A percentile compares a stretch with the other conserved stretches of the same genome.
Conservation (phyloP, 2,888 invertebrate genomes). For the Noctua janthina region DNA sequence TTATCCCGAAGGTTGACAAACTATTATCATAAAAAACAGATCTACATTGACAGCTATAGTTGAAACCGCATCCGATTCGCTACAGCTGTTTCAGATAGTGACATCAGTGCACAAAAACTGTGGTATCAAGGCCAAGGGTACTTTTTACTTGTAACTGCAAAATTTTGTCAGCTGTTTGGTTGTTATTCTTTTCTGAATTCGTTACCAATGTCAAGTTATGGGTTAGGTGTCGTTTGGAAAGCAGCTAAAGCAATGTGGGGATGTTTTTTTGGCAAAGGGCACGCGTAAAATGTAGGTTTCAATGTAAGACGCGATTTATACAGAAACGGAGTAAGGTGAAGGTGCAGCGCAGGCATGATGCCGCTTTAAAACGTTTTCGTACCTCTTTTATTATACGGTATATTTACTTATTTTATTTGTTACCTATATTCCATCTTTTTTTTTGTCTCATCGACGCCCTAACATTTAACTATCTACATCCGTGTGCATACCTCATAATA, state of each 20-base stretch:
- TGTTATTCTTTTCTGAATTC: slow-evolving; percentile 26
- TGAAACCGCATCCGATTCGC: slow-evolving; percentile 46
- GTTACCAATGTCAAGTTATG: slow-evolving; percentile 4
- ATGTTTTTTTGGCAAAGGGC: neutral
- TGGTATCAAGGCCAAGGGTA: slow-evolving; percentile 50
- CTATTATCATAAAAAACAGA: slow-evolving; percentile 32
- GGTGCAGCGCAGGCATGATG: too few relatives aligned
- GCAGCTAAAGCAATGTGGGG: slow-evolving; percentile 4
- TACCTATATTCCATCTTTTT: neutral
- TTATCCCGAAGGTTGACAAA: slow-evolving; percentile 40
- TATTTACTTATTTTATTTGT: too few relatives aligned
- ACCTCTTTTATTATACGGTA: too few relatives aligned
- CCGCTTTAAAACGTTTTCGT: too few relatives aligned
- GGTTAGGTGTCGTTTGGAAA: neutral
- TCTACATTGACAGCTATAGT: slow-evolving; percentile 40
- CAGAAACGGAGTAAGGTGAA: too few relatives aligned
- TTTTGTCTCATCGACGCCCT: slow-evolving; percentile 4
- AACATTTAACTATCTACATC: slow-evolving; percentile 19
- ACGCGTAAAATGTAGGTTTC: neutral
- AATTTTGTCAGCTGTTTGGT: slow-evolving; percentile 38
- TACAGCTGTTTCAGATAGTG: slow-evolving; percentile 53
- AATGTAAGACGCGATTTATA: neutral
- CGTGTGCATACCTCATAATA: slow-evolving; percentile 5
- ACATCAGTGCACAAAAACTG: slow-evolving; percentile 50
- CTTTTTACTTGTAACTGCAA: slow-evolving; percentile 32